Percentiles rank a stretch among this genome's conserved stretches.
phyloP scores from a whole-genome alignment of 2,113 vertebrate species.

The Colistium nudipinnis region DNA sequence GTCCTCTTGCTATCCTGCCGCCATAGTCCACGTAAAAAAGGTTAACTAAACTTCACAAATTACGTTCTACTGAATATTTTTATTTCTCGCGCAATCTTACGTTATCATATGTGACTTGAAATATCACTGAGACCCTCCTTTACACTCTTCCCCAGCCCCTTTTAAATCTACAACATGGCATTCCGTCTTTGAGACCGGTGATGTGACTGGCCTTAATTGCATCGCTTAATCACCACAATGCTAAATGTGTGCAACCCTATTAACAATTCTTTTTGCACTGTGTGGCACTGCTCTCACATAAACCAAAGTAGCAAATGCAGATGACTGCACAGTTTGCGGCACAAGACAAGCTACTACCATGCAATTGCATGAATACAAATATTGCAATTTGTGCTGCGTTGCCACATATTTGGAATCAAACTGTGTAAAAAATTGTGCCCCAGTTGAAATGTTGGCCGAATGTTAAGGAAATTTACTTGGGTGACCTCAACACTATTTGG shows the following conservation, averaged over 20 bases:
- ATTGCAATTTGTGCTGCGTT: background rate
- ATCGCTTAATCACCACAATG: too few species aligned
- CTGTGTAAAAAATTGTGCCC: background rate
- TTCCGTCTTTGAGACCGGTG: background rate
- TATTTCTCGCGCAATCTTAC: too few species aligned
- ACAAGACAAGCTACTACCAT: background rate
- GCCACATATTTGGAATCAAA: background rate
- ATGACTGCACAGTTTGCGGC: background rate
- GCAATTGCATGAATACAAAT: background rate
- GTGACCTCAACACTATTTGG: too few species aligned
- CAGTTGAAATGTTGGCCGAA: background rate
- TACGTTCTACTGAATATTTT: too few species aligned
- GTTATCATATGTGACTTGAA: background rate
- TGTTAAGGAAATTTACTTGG: too few species aligned
- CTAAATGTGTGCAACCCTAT: too few species aligned
- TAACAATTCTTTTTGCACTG: too few species aligned
- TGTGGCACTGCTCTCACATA: background rate
- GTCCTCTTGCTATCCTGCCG: too few species aligned
- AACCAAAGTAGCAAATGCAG: background rate
- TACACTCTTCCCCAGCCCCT: background rate
- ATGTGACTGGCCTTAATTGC: background rate
- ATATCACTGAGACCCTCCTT: background rate
- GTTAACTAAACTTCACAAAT: too few species aligned
- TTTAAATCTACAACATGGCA: background rate
- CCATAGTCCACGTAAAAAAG: too few species aligned